Conservation (phyloP, 2,797 vertebrate species). For the Carapus acus region DNA sequence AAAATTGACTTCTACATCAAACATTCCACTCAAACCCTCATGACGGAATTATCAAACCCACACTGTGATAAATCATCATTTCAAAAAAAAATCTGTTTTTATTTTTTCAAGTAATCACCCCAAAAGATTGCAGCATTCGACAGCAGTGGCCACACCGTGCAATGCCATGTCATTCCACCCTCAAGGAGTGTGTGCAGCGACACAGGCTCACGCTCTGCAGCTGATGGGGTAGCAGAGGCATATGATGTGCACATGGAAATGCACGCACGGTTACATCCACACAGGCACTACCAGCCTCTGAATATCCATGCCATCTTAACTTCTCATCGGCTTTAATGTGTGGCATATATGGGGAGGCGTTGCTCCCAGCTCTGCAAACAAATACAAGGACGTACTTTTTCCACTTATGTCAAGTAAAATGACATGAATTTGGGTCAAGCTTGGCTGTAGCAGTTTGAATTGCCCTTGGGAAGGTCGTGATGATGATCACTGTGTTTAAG, state of each 20-base stretch:
- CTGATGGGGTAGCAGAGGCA: conserved; percentile 22
- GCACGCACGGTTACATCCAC: neutral
- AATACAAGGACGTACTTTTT: neutral
- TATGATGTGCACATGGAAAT: conserved; percentile 17
- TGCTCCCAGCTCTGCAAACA: neutral
- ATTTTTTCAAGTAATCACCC: neutral
- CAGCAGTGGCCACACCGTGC: neutral
- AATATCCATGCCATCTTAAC: conserved; percentile 10
- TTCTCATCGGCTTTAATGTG: neutral
- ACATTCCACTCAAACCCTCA: conserved; percentile 2
- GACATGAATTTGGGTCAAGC: conserved; percentile 8
- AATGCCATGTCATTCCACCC: neutral
- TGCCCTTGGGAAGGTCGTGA: neutral
- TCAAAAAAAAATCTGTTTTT: neutral
- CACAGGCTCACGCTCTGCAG: conserved; percentile 16
- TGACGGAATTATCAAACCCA: conserved; percentile 1
- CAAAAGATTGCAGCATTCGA: conserved; percentile 1
- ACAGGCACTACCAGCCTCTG: conserved; percentile 4
- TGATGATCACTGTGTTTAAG: no score
- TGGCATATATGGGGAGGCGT: neutral
- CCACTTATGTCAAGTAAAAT: conserved; percentile 9
- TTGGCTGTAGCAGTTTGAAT: neutral
- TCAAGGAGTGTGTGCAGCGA: neutral
- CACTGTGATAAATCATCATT: neutral
- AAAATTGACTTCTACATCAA: neutral